Evolutionary conservation across 2,797 vertebrate genomes (phyloP), one percentile per base, ranked within the genome.

Genomic region (Oophaga sylvatica): DNA sequence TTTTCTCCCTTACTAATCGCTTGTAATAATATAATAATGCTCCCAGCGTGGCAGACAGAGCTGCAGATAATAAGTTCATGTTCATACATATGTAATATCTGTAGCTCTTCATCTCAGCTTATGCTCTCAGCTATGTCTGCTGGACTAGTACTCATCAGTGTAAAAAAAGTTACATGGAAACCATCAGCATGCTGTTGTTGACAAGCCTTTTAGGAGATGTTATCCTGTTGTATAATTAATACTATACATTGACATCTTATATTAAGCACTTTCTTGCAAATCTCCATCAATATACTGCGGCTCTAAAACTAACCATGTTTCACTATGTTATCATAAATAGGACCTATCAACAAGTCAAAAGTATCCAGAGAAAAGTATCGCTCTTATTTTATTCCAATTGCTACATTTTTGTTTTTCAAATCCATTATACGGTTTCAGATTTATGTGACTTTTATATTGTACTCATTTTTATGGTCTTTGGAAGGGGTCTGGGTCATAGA

Each of bases 11-110:
- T 63, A 65, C 60, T 60, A 31, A 60, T 59, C 12, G 11, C 57
- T 67, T 68, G 22, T 29, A 56, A 11, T 82, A 53, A 31, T 82
- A 11, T 82, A 53, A 31, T 82, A 82, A 26, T 20, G 41, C 63
- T 81, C 26, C 13, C 80, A 67, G 41, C 22, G 6, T 13, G 41
- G 80, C 31, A 63, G 17, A 60, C 76, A 60, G 17, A 22, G 31
- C 19, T 45, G 12, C 73, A 16, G 71, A 48, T n/a, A 75, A 75
- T 75, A 75, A 75, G 12, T 70, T 17, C 68, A 7, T 9, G 68
- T 70, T 31, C 15, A 2, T 35, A 70, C 68, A 70, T 70, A 70
- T 70, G 68, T 17, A 7, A 35, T 70, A 8, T 35, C 29, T 70
- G 15, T 19, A 3, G 35, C 35, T 19, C 67, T 17, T 31, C 26